A percentile compares a stretch with the other conserved stretches of the same genome.
Evolutionary conservation across 1,140 invertebrate species (phyloP).

Genomic region (Scaptomyza hsui): DNA sequence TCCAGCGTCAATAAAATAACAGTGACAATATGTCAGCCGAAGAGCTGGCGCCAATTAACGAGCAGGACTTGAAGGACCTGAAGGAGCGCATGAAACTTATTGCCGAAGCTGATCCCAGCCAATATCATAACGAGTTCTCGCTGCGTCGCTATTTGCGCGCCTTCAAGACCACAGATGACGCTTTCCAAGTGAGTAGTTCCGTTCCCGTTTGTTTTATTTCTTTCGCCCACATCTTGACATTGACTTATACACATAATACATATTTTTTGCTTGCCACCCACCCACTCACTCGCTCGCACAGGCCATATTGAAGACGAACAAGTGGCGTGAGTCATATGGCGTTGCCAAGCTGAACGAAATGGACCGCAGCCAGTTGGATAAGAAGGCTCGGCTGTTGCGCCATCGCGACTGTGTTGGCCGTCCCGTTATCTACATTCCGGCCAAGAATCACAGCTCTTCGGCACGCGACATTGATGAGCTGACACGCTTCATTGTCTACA

Average conservation of each 20-base stretch:
- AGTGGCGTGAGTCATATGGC: conserved; percentile 90
- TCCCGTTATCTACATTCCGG: conserved; percentile 90
- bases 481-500: conserved; percentile 90
- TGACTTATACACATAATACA: conserved; percentile 17
- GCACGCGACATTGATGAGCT: conserved; percentile 90
- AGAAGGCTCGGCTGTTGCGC: conserved; percentile 88
- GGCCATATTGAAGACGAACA: conserved; percentile 91
- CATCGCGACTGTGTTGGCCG: conserved; percentile 89
- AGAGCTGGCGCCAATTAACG: conserved; percentile 85
- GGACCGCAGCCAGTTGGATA: conserved; percentile 86
- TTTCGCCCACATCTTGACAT: conserved; percentile 36
- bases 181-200: conserved; percentile 87
- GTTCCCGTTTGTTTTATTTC: neutral
- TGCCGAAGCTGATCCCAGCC: conserved; percentile 87
- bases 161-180: conserved; percentile 88
- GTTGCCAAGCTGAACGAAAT: conserved; percentile 86
- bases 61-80: conserved; percentile 87
- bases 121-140: conserved; percentile 90
- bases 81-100: conserved; percentile 89
- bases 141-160: conserved; percentile 88
- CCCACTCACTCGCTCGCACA: conserved; percentile 56
- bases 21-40: conserved; percentile 79
- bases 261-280: conserved; percentile 6
- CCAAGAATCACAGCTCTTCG: conserved; percentile 89
- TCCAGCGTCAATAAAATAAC: conserved; percentile 6